Conservation (phyloP, 2,113 vertebrate species). For the Passer montanus region DNA sequence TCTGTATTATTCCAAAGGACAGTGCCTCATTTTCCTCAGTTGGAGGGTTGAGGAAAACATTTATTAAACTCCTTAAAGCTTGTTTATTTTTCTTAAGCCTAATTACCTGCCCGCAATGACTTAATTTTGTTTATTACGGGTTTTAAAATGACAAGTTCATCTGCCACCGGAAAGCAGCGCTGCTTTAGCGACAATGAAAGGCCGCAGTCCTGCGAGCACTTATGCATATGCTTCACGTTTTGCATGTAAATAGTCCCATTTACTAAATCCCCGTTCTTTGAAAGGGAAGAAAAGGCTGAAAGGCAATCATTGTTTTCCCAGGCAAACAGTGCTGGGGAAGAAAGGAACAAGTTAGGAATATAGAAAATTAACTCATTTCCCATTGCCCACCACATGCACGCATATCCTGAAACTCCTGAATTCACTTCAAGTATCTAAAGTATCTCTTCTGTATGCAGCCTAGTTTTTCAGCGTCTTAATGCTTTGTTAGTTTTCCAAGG, state of each 20-base stretch:
- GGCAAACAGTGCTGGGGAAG: conserved; percentile 17
- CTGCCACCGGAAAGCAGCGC: conserved; percentile 43
- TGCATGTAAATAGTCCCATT: conserved; percentile 54
- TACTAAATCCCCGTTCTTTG: conserved; percentile 26
- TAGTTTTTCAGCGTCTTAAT: not conserved
- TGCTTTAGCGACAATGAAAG: conserved; percentile 27
- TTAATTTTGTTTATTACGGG: conserved; percentile 17
- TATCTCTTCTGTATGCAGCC: not conserved
- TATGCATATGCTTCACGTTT: conserved; percentile 42
- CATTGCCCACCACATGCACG: not conserved
- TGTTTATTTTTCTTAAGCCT: conserved; percentile 15
- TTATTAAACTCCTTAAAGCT: not conserved
- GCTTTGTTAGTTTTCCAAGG: not conserved
- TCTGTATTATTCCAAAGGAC: not conserved
- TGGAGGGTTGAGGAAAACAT: not conserved
- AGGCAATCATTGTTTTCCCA: conserved; percentile 41
- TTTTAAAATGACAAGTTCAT: conserved; percentile 57
- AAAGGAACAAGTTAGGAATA: conserved; percentile 43
- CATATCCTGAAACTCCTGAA: not conserved
- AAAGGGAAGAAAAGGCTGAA: conserved; percentile 50
- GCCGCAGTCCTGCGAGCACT: conserved; percentile 27
- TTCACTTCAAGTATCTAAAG: not conserved
- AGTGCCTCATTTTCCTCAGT: not conserved
- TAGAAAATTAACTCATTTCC: conserved; percentile 59
- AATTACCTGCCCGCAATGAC: not conserved